Base-by-base conservation (phyloP, 2,888 invertebrate genomes). In the Lasioglossum figueresi region DNA sequence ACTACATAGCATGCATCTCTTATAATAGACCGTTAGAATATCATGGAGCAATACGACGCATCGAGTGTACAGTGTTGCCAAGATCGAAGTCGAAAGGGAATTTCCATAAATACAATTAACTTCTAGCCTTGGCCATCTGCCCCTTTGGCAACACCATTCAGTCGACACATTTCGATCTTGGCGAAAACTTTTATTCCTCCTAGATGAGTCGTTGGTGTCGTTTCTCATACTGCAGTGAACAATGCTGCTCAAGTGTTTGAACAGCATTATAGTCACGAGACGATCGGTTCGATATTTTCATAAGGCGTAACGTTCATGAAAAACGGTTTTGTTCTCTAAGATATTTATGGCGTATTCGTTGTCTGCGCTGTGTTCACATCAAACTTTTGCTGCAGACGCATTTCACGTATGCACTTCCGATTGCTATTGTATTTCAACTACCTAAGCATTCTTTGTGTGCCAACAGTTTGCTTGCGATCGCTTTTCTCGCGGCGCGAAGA, bases 341-440 rank as follows among this genome's bases (percentile, higher is more conserved):
- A 23, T 34, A 43, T 68, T 82, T 43, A n/a, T 43, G 56, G 1
- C 23, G 14, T 31, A 43, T 27, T 70, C n/a, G 16, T 63, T 37
- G 31, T 4, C 4, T 4, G 31, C 12, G 4, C 16, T 31, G 74
- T 23, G 31, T 37, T 12, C 43, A 10, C 73, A 59, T 66, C 43
- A 45, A 45, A 4, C 23, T 71, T 80, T 73, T 8, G 40, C 48
- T 10, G n/a, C 34, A 48, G 59, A 74, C 40, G 45, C 79, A 78
- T 68, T 71, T 72, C 83, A 86, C 66, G 73, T 79, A 52, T 76
- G 80, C 79, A 90, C 86, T 88, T 91, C 91, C 91, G 88, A 88
- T 87, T 77, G 80, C 89, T 87, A 79, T 92, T 89, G 77, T 83
- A 84, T 91, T 90, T 89, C 91, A 74, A 74, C 72, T 78, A 71